Evolutionary conservation across 2,113 vertebrate species (phyloP).

Genomic region (Nasalis larvatus): DNA sequence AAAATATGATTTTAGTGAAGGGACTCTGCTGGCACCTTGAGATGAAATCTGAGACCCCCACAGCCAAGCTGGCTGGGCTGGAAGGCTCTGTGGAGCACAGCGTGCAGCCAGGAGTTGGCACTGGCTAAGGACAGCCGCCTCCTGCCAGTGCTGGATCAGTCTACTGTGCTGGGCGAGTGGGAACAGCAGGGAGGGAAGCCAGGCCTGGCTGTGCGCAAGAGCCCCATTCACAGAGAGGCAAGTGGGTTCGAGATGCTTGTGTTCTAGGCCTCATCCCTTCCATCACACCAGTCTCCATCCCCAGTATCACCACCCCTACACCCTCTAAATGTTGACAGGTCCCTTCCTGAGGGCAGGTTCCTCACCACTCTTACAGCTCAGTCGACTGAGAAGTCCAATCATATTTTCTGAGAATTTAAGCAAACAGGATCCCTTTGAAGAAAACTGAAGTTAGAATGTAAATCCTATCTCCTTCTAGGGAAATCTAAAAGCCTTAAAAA

Average conservation of each 20-base stretch:
- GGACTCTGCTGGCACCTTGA: conserved; percentile 1
- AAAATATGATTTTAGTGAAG: neutral
- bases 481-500: conserved; percentile 1
- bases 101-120: neutral
- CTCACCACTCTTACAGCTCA: neutral
- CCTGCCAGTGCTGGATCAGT: neutral
- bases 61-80: neutral
- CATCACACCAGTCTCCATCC: neutral
- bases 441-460: neutral
- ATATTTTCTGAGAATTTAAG: conserved; percentile 40
- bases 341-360: neutral
- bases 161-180: neutral
- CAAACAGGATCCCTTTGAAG: neutral
- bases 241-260: neutral
- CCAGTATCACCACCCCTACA: neutral
- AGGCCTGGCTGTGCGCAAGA: neutral
- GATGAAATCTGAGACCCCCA: neutral
- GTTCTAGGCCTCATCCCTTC: neutral
- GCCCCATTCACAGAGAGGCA: neutral
- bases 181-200: neutral
- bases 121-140: neutral
- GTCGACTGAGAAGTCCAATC: neutral
- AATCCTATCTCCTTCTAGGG: neutral
- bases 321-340: neutral
- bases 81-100: neutral